phyloP scores from a whole-genome alignment of 2,888 invertebrate genomes.

The Parnassius smintheus region DNA sequence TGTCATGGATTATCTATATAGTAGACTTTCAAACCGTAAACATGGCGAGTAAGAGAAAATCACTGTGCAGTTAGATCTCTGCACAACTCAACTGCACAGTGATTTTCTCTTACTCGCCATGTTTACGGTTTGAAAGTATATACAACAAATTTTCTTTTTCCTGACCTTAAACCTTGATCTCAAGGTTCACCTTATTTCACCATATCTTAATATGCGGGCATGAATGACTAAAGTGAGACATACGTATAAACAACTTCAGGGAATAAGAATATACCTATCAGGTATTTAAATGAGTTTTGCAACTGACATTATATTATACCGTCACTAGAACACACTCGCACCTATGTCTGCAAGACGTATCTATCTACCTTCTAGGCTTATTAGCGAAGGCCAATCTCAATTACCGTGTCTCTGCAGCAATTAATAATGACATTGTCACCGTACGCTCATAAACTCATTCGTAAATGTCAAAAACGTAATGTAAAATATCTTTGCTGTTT shows the following conservation, averaged over 20 bases:
- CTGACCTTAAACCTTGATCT: no score
- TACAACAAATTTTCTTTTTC: no score
- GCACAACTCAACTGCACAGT: no score
- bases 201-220: no score
- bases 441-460: constrained; percentile 16
- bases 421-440: constrained; percentile 53
- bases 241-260: neutral
- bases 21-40: no score
- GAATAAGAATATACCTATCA: constrained; percentile 10
- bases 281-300: constrained; percentile 14
- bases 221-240: neutral
- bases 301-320: constrained; percentile 16
- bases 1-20: no score
- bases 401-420: constrained; percentile 58
- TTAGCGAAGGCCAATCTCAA: constrained; percentile 59
- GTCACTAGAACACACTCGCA: constrained; percentile 23
- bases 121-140: no score
- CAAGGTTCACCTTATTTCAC: no score
- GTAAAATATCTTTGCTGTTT: no score
- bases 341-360: constrained; percentile 37
- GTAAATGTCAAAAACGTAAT: neutral
- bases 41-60: no score
- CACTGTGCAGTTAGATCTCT: no score
- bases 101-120: no score
- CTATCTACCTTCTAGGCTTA: constrained; percentile 36